A percentile compares a stretch with the other conserved stretches of the same genome.
Evolutionary conservation across 2,797 vertebrate genomes (phyloP).

Genomic region (Eptatretus atami): DNA sequence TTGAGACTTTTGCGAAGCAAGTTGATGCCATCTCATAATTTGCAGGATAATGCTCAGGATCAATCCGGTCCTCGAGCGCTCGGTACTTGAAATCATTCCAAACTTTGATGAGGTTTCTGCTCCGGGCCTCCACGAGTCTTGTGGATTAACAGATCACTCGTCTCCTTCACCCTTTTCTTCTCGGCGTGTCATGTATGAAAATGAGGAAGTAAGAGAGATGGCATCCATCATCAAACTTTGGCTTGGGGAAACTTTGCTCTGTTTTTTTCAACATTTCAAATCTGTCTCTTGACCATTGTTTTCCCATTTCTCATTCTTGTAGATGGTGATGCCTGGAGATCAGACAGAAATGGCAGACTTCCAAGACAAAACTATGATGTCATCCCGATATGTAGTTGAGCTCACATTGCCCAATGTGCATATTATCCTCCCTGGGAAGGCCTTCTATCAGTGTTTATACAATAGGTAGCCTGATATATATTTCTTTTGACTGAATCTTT

Average conservation of each 20-base stretch:
- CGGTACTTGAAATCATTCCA: not conserved
- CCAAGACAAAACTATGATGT: slow-evolving; percentile 32
- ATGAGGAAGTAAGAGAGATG: slow-evolving; percentile 30
- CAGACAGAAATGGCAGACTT: slow-evolving; percentile 50
- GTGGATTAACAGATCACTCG: slow-evolving; percentile 29
- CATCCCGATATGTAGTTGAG: slow-evolving; percentile 39
- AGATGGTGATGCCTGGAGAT: slow-evolving; percentile 82
- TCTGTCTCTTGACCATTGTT: slow-evolving; percentile 7
- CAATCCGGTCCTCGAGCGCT: slow-evolving; percentile 1
- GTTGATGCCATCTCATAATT: not conserved
- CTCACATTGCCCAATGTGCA: slow-evolving; percentile 31
- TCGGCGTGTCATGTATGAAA: slow-evolving; percentile 72
- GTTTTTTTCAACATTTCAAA: not conserved
- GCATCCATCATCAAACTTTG: too few relatives aligned
- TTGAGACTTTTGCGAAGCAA: too few relatives aligned
- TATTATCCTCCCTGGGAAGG: slow-evolving; percentile 48
- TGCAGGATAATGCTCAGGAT: slow-evolving; percentile 1
- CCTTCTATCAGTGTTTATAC: slow-evolving; percentile 50
- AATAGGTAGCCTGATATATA: slow-evolving; percentile 25
- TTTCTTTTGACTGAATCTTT: too few relatives aligned
- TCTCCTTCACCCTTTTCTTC: slow-evolving; percentile 58
- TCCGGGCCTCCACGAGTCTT: slow-evolving; percentile 37
- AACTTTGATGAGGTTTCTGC: slow-evolving; percentile 1
- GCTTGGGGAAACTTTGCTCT: too few relatives aligned
- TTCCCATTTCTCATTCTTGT: not conserved